Evolutionary conservation across 1,140 invertebrate genomes (phyloP).

Genomic region (Scylla paramamosain): DNA sequence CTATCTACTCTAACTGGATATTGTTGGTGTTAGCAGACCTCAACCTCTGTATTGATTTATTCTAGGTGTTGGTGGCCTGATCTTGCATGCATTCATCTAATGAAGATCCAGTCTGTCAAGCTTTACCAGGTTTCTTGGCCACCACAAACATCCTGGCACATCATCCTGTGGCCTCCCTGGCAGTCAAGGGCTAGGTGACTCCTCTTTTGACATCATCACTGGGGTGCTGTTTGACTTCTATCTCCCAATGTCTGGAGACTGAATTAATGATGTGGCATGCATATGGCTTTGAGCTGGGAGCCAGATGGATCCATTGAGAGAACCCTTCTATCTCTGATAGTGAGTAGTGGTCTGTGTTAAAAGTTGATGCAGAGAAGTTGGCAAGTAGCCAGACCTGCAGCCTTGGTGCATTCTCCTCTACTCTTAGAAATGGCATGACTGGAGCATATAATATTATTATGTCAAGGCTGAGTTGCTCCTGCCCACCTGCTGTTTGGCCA

Average conservation of each 20-base stretch:
- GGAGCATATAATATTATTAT: not conserved
- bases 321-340: conserved; percentile 32
- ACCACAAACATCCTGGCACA: conserved; percentile 58
- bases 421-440: not conserved
- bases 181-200: conserved; percentile 24
- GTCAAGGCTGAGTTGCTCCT: not conserved
- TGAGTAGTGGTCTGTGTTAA: conserved; percentile 25
- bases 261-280: conserved; percentile 25
- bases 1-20: not conserved
- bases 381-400: conserved; percentile 34
- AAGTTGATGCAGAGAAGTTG: conserved; percentile 34
- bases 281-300: not conserved
- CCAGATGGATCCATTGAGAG: not conserved
- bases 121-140: not conserved
- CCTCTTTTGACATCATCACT: conserved; percentile 44
- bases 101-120: conserved; percentile 21
- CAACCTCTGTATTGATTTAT: not conserved
- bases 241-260: not conserved
- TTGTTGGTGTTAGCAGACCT: not conserved
- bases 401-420: conserved; percentile 49
- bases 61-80: not conserved
- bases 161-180: conserved; percentile 44
- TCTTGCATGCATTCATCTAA: conserved; percentile 38
- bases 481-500: not conserved
- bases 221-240: conserved; percentile 27